These are phyloP conservation scores for Thelaira solivaga DNA, from an alignment of 2,888 invertebrate species.

Conservation along the genomic window DNA sequence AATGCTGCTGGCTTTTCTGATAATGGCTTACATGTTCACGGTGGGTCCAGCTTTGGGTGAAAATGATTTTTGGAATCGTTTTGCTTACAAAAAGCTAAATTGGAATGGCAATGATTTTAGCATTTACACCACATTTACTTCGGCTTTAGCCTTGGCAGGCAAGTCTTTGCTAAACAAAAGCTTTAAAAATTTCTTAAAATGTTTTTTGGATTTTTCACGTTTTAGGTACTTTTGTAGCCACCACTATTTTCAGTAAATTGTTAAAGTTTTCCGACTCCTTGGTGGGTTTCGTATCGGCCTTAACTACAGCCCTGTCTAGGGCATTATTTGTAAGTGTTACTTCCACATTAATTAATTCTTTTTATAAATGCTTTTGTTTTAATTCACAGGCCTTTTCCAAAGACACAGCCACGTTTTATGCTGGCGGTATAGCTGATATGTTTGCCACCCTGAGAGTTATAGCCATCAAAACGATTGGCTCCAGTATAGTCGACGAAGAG, in stretches of 20 bases:
- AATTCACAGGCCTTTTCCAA: constrained; percentile 73
- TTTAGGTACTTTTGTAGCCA: constrained; percentile 75
- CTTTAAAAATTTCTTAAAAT: not conserved
- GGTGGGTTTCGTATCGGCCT: constrained; percentile 74
- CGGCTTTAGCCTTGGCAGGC: constrained; percentile 71
- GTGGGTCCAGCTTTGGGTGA: constrained; percentile 74
- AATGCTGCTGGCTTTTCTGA: constrained; percentile 69
- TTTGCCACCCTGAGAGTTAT: constrained; percentile 74
- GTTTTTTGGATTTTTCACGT: not conserved
- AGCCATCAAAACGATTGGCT: constrained; percentile 75
- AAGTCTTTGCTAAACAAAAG: not conserved
- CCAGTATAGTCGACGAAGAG: constrained; percentile 74
- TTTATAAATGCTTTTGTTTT: no score
- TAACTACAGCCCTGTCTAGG: constrained; percentile 72
- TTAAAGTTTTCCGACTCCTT: constrained; percentile 73
- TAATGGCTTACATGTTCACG: constrained; percentile 73
- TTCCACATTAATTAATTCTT: no score
- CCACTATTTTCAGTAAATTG: constrained; percentile 74
- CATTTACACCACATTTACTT: constrained; percentile 72
- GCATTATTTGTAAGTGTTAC: constrained; percentile 73
- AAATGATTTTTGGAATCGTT: constrained; percentile 74
- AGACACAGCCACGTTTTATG: constrained; percentile 71
- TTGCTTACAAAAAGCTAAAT: constrained; percentile 72
- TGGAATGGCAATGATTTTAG: constrained; percentile 76
- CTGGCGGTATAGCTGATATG: constrained; percentile 73